phyloP scores from a whole-genome alignment of 2,888 invertebrate species.

The Achlya flavicornis region DNA sequence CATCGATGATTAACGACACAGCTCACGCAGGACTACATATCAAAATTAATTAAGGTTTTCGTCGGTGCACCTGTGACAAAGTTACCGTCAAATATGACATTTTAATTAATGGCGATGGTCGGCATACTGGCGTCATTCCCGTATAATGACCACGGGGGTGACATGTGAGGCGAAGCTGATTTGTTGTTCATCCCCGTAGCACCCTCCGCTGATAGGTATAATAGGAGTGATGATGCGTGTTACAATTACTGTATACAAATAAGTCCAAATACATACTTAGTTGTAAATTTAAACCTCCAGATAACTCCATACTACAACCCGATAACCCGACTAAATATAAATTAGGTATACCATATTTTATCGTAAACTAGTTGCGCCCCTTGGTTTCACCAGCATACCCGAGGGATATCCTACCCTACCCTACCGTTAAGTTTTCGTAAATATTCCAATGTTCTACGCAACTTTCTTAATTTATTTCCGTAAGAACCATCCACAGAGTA shows the following conservation, averaged over 20 bases:
- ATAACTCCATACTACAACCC: too few relatives aligned
- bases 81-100: slow-evolving; percentile 60
- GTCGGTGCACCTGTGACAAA: slow-evolving; percentile 63
- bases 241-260: slow-evolving; percentile 17
- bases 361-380: too few relatives aligned
- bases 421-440: too few relatives aligned
- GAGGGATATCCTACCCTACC: too few relatives aligned
- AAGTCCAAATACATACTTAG: slow-evolving; percentile 14
- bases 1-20: not conserved
- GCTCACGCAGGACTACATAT: slow-evolving; percentile 33
- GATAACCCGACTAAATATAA: too few relatives aligned
- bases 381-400: too few relatives aligned
- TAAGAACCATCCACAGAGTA: too few relatives aligned
- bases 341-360: too few relatives aligned
- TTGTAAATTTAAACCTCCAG: too few relatives aligned
- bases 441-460: too few relatives aligned
- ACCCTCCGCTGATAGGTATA: not conserved
- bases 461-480: too few relatives aligned
- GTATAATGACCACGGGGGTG: slow-evolving; percentile 59
- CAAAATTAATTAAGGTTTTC: slow-evolving; percentile 52
- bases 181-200: slow-evolving; percentile 38
- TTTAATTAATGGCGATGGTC: slow-evolving; percentile 67
- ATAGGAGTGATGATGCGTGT: slow-evolving; percentile 12
- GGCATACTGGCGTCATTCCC: slow-evolving; percentile 43
- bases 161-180: slow-evolving; percentile 59